Evolutionary conservation across 2,888 invertebrate species (phyloP), one percentile per base, ranked within the genome.

Genomic region (Phortica magna): DNA sequence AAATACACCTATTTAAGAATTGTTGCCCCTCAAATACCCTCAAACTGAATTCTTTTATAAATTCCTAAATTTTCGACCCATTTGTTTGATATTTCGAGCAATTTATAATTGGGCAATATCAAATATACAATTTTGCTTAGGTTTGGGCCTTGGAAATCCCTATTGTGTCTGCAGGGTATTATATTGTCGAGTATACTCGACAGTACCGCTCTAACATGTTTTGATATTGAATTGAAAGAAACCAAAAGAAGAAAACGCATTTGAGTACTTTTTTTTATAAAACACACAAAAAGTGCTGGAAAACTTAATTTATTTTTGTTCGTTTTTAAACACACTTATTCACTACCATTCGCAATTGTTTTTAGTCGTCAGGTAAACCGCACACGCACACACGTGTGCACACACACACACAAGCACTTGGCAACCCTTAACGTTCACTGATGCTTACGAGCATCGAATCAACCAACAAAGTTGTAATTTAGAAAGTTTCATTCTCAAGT

Each of bases 401-500:
- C n/a, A n/a, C n/a, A n/a, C 59, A 65, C 22, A 7, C 61, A 31
- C 9, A 65, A 10, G 4, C 61, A 61, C 61, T 61, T 61, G 61
- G 22, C 61, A 61, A 22, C 19, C 61, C 17, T 61, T 61, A 7
- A 14, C 55, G 55, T 17, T 7, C 55, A 14, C 17, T 55, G n/a
- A 14, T 17, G 6, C 55, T 17, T 17, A 7, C 14, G 55, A 17
- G 14, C 55, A 12, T 17, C 14, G 17, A 55, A 14, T 17, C 17
- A 61, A 61, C 19, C 61, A 17, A 61, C 61, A 61, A 65, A 65
- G 65, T 65, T 65, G 65, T 65, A 65, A 65, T 65, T 65, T 65
- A 65, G 65, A 39, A 65, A 65, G 65, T 65, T 65, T 65, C 70
- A 7, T 71, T 42, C 42, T 71, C 70, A 71, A 71, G 70, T 71